A percentile compares a stretch with the other conserved stretches of the same genome.
Conservation (phyloP, 1,140 invertebrate genomes). For the Drosophila littoralis region DNA sequence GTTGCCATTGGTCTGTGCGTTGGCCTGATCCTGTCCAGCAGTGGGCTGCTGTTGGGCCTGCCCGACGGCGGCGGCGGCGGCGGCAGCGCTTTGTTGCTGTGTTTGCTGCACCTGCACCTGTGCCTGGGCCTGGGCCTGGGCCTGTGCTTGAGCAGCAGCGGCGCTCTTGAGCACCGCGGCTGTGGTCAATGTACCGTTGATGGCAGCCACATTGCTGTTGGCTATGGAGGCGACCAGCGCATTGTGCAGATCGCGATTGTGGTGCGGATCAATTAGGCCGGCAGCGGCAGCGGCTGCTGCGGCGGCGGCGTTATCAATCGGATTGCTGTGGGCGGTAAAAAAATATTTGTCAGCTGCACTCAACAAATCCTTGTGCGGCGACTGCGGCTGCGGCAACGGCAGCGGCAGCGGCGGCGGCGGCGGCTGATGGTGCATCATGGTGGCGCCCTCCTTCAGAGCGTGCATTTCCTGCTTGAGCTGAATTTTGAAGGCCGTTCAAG, state of each 20-base stretch:
- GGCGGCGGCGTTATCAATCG: conserved; percentile 85
- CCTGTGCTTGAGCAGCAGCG: conserved; percentile 60
- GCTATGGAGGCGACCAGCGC: conserved; percentile 86
- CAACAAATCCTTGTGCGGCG: conserved; percentile 54
- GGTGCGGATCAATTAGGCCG: conserved; percentile 85
- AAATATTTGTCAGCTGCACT: conserved; percentile 66
- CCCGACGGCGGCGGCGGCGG: conserved; percentile 10
- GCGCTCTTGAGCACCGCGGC: conserved; percentile 73
- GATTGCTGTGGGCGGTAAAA: conserved; percentile 85
- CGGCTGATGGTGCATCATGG: conserved; percentile 74
- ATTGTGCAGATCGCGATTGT: conserved; percentile 88
- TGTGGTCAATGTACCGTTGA: conserved; percentile 79
- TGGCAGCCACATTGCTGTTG: conserved; percentile 76
- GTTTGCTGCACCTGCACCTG: conserved; percentile 43
- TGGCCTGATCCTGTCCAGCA: conserved; percentile 63
- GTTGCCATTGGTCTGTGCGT: conserved; percentile 44
- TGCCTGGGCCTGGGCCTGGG: conserved; percentile 26
- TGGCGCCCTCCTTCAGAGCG: conserved; percentile 75
- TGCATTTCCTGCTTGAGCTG: conserved; percentile 78
- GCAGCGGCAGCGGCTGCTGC: conserved; percentile 74
- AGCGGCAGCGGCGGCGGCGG: conserved; percentile 31
- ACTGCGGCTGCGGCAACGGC: conserved; percentile 21
- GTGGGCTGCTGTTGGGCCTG: conserved; percentile 35
- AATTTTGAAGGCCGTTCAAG: conserved; percentile 62
- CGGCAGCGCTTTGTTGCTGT: conserved; percentile 51